Evolutionary conservation across 2,888 invertebrate species (phyloP).

Genomic region (Euzophera pinguis): DNA sequence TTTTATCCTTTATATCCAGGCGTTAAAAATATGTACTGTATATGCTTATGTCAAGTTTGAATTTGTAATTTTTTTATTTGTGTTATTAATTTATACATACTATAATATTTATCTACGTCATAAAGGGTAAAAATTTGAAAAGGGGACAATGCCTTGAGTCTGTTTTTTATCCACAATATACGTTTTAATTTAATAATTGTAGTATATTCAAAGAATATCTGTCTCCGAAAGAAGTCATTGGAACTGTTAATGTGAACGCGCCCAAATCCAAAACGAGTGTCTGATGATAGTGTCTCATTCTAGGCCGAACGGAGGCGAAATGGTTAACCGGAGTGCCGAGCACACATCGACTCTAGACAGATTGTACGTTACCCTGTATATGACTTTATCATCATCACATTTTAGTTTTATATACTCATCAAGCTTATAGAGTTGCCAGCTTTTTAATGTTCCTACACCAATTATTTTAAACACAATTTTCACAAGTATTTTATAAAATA

Average conservation of each 20-base stretch:
- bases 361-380: slow-evolving; percentile 69
- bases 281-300: slow-evolving; percentile 51
- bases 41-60: background rate
- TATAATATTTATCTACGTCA: too few species aligned
- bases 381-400: slow-evolving; percentile 28
- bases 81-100: too few species aligned
- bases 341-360: slow-evolving; percentile 76
- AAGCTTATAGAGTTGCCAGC: slow-evolving; percentile 1
- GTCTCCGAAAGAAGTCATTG: too few species aligned
- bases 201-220: too few species aligned
- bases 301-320: slow-evolving; percentile 76
- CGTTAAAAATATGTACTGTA: background rate
- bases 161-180: too few species aligned
- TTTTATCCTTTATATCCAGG: background rate
- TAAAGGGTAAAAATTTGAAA: too few species aligned
- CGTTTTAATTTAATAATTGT: too few species aligned
- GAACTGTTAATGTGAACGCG: background rate
- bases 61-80: too few species aligned
- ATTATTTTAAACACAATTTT: background rate
- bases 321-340: slow-evolving; percentile 75
- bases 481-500: too few species aligned
- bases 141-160: too few species aligned
- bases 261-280: background rate
- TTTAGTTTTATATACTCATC: slow-evolving; percentile 1
- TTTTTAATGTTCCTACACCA: background rate